Evolutionary conservation across 2,888 invertebrate genomes (phyloP).

Genomic region (Netelia melanura): DNA sequence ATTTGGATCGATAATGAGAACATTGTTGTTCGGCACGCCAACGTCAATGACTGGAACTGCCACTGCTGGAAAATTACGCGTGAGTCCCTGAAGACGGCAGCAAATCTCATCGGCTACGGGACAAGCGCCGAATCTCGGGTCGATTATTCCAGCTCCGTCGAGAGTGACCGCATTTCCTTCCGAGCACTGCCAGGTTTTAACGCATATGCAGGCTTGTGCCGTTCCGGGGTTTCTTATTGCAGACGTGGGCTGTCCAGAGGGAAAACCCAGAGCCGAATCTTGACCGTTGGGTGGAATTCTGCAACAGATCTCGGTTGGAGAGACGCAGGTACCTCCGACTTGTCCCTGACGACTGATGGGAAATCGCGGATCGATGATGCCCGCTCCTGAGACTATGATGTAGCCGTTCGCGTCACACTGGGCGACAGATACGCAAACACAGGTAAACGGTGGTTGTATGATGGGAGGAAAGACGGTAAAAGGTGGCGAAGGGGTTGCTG

Average conservation of each 20-base stretch:
- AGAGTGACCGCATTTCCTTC: slow-evolving; percentile 73
- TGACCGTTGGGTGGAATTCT: slow-evolving; percentile 89
- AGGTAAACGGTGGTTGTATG: slow-evolving; percentile 60
- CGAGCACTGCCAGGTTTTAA: slow-evolving; percentile 75
- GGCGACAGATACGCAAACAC: slow-evolving; percentile 70
- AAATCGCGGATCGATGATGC: slow-evolving; percentile 76
- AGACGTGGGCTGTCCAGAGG: slow-evolving; percentile 86
- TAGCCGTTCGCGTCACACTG: slow-evolving; percentile 73
- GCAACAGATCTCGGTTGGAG: slow-evolving; percentile 83
- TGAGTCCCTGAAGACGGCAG: slow-evolving; percentile 73
- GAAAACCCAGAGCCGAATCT: slow-evolving; percentile 86
- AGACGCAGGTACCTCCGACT: slow-evolving; percentile 63
- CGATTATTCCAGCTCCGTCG: slow-evolving; percentile 77
- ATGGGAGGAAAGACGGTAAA: slow-evolving; percentile 56
- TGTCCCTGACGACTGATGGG: slow-evolving; percentile 72
- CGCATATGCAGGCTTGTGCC: slow-evolving; percentile 79
- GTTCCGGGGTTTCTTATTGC: slow-evolving; percentile 74
- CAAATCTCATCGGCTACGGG: slow-evolving; percentile 80
- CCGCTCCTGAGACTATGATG: slow-evolving; percentile 70
- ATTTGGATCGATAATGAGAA: slow-evolving; percentile 56
- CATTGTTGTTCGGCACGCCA: slow-evolving; percentile 25
- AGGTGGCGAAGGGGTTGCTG: slow-evolving; percentile 41
- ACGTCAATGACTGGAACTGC: neutral
- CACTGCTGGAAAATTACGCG: slow-evolving; percentile 21
- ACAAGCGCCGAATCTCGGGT: slow-evolving; percentile 80